Base-by-base conservation (phyloP, 92 coral and sea anemone genomes). In the Plumapathes pennacea region DNA sequence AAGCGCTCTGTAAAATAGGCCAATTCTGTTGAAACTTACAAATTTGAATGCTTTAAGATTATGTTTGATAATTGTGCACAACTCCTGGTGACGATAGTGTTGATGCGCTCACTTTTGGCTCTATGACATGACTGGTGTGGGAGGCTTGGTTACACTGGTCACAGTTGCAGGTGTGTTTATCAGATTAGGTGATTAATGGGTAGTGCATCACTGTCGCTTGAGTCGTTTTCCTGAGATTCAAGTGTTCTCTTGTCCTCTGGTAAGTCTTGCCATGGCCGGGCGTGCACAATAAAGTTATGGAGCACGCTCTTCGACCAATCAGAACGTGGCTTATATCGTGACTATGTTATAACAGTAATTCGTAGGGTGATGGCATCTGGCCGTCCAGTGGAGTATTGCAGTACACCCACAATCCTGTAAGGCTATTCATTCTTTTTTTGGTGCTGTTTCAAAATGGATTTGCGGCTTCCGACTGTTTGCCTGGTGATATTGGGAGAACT, bases 401-500 rank as follows among this genome's bases (percentile, higher is more conserved):
- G 53, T 76, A 58, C 48, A 39, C 60, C 77, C 84, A 67, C 14
- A 76, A 9, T 20, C 77, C 72, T 60, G 50, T 59, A 52, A 1
- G 88, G 73, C 24, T 74, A 68, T 28, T 82, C 43, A 13, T 82
- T 60, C 3, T 24, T 40, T 29, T 82, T 79, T 0, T 32, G 43
- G 13, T 83, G 78, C 15, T 76, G 75, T 47, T 25, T 60, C 73
- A 59, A 57, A 5, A 68, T 36, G 30, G 52, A 42, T 32, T 77
- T 77, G 30, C 84, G 60, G 10, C 50, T 67, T 13, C 73, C 78
- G 36, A 25, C 57, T 51, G 38, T 2, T 54, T 42, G 83, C 61
- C 22, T 75, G 84, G 47, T 68, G 71, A 31, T 72, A 80, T 64
- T 75, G 18, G 85, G 85, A 0, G 83, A 60, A 46, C 84, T 68